Base-by-base conservation (phyloP, 2,888 invertebrate genomes). In the Andrena bucephala region DNA sequence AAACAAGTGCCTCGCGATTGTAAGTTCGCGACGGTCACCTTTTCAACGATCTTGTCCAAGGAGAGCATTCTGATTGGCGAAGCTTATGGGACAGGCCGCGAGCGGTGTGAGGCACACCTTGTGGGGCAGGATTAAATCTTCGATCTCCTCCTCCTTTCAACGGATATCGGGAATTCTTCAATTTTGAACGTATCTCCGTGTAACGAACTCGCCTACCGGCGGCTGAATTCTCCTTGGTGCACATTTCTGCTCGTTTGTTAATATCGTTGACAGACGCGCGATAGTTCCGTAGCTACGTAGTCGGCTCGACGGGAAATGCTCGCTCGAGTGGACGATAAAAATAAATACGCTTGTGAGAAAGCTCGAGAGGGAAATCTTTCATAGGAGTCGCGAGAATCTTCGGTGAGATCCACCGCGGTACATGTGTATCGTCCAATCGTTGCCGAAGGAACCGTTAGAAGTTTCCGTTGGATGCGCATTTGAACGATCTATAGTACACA, bases 381-480 rank as follows among this genome's bases (percentile, higher is more conserved):
- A 60, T 31, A 54, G 54, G 31, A 33, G 67, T 50, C 42, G 65
- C 16, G n/a, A 10, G 13, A 42, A 60, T 27, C 62, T 54, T 65
- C 50, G 27, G 20, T 8, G 24, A 67, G 57, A 69, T 74, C 13
- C 67, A 66, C 52, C 42, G 60, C 59, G 52, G 66, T 74, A 66
- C 62, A 65, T 62, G 62, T 50, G 29, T 65, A 54, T 50, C 60
- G 54, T 68, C 88, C 88, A 87, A 89, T 91, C 86, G 68, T 81
- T 79, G 59, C 24, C 73, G 81, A 68, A 85, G 86, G 68, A 91
- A 91, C 92, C 92, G 91, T 92, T 92, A 92, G 82, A 85, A 84
- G 85, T 87, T 88, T 87, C 87, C 88, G 87, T 87, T 88, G 89
- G 88, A 71, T 84, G 85, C 84, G 85, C 82, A 71, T 90, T 91